A percentile compares a stretch with the other conserved stretches of the same genome.
Evolutionary conservation across 2,797 vertebrate genomes (phyloP).

Genomic region (Botia almorhae): DNA sequence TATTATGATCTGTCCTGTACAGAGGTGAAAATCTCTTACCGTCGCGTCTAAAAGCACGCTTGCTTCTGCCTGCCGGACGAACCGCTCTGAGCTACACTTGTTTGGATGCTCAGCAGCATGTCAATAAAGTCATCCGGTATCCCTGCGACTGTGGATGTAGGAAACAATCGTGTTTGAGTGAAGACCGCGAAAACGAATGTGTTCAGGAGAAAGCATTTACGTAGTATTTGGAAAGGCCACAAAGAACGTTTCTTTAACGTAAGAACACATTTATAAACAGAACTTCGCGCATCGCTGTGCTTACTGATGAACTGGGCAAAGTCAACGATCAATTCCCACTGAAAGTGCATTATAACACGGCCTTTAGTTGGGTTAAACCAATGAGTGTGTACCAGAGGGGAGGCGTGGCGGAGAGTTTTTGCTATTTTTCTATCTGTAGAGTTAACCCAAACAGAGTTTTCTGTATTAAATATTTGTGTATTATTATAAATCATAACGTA

Average conservation of each 20-base stretch:
- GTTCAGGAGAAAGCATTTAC: neutral
- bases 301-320: neutral
- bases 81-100: neutral
- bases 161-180: neutral
- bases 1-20: neutral
- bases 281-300: neutral
- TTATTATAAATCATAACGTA: neutral
- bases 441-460: neutral
- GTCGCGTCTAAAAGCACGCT: neutral
- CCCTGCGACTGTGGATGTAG: neutral
- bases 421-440: neutral
- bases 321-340: neutral
- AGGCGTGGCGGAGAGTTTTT: neutral
- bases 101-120: constrained; percentile 2
- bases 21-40: constrained; percentile 5
- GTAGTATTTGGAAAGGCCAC: neutral
- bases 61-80: neutral
- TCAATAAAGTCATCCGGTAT: constrained; percentile 9
- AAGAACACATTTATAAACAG: neutral
- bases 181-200: neutral
- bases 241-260: neutral
- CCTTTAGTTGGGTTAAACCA: constrained; percentile 25
- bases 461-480: neutral
- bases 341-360: neutral
- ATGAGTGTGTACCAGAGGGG: neutral